Evolutionary conservation across 2,797 vertebrate genomes (phyloP), one percentile per base, ranked within the genome.

Genomic region (Amazonetta brasiliensis): DNA sequence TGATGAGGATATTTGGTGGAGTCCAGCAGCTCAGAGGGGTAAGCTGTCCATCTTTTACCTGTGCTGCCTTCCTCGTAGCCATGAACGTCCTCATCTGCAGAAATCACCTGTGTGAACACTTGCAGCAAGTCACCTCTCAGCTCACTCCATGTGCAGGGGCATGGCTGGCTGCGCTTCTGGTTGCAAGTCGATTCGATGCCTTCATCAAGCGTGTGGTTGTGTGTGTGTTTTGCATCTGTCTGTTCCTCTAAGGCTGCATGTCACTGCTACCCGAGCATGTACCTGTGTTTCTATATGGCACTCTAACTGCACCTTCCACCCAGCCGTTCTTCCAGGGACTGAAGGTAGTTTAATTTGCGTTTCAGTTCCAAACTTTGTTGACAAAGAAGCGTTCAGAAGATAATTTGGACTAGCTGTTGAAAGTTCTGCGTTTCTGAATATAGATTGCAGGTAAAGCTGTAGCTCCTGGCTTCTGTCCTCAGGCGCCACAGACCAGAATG

Each of bases 1-100:
- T 99, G 94, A 99, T 99, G 97, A 98, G 98, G 93, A 99, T 99
- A 96, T 99, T 99, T 97, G 99, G 99, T 55, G 99, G 99, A 41
- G 98, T 98, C 91, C 99, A 99, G 96, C 99, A 99, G 97, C 99
- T 99, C 98, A 99, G 98, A 98, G 98, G 97, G 98, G 99, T 99
- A 98, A 99, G 99, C 85, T 62, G 39, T 72, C 54, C 31, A 81
- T 93, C 52, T 35, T 58, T 84, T 83, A 60, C 74, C 63, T 92
- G 66, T 85, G 64, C 86, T 87, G 77, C 60, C 71, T 92, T 89
- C 69, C 81, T 62, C 19, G 41, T 89, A 89, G 78, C 85, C 21
- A 71, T 80, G 72, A 87, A 43, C 59, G 83, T 54, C 79, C 79
- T 78, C 92, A 79, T 81, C 80, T 77, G 58, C 69, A 77, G 73